These are phyloP conservation scores for Pachyrhynchus sulphureomaculatus DNA, from an alignment of 1,140 invertebrate genomes.

Conservation along the genomic window DNA sequence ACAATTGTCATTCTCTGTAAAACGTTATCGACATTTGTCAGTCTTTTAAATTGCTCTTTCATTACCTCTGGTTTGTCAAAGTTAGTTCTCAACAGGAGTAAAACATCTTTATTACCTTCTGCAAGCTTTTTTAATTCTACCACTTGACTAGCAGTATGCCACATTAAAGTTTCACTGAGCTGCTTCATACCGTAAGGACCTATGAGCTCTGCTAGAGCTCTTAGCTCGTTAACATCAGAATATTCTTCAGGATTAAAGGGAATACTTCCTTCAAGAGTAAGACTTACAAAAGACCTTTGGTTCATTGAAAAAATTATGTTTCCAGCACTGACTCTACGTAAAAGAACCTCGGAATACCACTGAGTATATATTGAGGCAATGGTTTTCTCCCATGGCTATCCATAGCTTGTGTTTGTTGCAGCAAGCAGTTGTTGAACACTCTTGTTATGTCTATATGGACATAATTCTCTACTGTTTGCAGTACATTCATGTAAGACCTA, in stretches of 20 bases:
- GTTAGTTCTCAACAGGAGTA: conserved; percentile 88
- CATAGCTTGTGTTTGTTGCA: conserved; percentile 94
- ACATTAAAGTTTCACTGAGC: conserved; percentile 95
- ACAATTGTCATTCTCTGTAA: conserved; percentile 97
- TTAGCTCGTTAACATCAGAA: conserved; percentile 95
- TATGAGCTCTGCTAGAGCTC: conserved; percentile 94
- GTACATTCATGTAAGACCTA: conserved; percentile 95
- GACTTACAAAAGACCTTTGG: conserved; percentile 93
- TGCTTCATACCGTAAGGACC: conserved; percentile 99
- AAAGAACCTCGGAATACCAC: conserved; percentile 96
- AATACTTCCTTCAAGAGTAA: conserved; percentile 82
- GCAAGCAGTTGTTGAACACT: conserved; percentile 96
- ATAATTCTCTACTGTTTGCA: conserved; percentile 99
- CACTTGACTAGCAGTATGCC: conserved; percentile 97
- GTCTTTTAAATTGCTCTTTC: conserved; percentile 92
- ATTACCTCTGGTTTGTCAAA: conserved; percentile 98
- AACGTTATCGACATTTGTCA: conserved; percentile 91
- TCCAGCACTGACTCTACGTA: conserved; percentile 89
- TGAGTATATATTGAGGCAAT: conserved; percentile 95
- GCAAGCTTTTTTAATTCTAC: conserved; percentile 95
- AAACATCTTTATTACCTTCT: conserved; percentile 86
- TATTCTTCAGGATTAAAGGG: conserved; percentile 97
- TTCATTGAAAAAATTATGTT: conserved; percentile 96
- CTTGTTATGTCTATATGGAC: conserved; percentile 97
- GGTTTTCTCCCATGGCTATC: conserved; percentile 97